Conservation (phyloP, 2,888 invertebrate species). For the Athetis lepigone region DNA sequence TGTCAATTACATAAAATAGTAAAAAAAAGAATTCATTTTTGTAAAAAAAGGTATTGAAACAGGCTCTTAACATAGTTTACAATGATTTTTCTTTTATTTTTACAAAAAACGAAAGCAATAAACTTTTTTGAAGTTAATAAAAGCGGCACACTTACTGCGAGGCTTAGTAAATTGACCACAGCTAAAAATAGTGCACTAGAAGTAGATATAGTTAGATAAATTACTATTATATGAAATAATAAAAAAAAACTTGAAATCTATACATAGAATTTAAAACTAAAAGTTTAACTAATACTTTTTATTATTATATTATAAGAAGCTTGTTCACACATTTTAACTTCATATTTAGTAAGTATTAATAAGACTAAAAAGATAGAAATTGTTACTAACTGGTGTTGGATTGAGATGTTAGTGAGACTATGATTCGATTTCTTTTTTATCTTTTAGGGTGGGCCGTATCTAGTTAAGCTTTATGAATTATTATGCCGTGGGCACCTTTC, state of each 20-base stretch:
- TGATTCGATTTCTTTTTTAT: constrained; percentile 70
- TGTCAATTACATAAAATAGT: constrained; percentile 57
- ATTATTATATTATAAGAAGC: constrained; percentile 89
- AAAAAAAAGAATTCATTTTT: constrained; percentile 39
- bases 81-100: constrained; percentile 19
- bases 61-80: constrained; percentile 13
- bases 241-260: constrained; percentile 88
- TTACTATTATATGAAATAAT: constrained; percentile 83
- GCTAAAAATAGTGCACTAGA: constrained; percentile 90
- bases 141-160: constrained; percentile 75
- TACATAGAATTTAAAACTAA: constrained; percentile 89
- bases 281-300: constrained; percentile 90
- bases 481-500: constrained; percentile 84
- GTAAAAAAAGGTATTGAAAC: constrained; percentile 31
- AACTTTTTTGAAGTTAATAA: constrained; percentile 51
- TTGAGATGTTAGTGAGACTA: constrained; percentile 80
- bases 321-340: constrained; percentile 91
- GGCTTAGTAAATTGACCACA: constrained; percentile 88
- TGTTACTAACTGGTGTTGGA: constrained; percentile 76
- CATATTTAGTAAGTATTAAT: constrained; percentile 87
- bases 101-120: constrained; percentile 44
- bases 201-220: constrained; percentile 88
- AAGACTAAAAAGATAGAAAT: constrained; percentile 79
- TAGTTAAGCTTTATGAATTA: constrained; percentile 60
- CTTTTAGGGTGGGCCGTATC: constrained; percentile 72